A percentile compares a stretch with the other conserved stretches of the same genome.
Evolutionary conservation across 2,888 invertebrate genomes (phyloP).

Genomic region (Drosophila longiperda): DNA sequence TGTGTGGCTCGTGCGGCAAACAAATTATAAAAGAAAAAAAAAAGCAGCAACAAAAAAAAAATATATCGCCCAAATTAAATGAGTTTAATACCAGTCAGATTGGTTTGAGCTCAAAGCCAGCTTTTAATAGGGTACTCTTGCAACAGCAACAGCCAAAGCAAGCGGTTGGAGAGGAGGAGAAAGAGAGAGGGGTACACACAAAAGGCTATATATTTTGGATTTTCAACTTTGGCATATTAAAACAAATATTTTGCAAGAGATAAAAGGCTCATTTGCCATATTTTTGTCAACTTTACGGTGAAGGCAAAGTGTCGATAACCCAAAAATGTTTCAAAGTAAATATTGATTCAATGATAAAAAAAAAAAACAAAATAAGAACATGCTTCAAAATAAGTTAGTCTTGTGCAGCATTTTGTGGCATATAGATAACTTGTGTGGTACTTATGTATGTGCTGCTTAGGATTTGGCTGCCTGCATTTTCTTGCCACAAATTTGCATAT

Average conservation of each 20-base stretch:
- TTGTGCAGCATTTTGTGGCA: constrained; percentile 2
- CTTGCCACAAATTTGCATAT: not conserved
- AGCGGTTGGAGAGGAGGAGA: not conserved
- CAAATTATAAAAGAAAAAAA: constrained; percentile 11
- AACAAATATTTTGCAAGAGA: constrained; percentile 22
- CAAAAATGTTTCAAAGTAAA: constrained; percentile 8
- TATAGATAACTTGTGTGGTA: not conserved
- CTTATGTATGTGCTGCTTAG: not conserved
- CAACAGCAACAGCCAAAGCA: constrained; percentile 16
- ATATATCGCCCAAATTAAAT: constrained; percentile 58
- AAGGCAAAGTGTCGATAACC: constrained; percentile 9
- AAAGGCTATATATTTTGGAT: constrained; percentile 23
- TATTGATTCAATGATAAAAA: constrained; percentile 15
- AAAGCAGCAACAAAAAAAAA: constrained; percentile 12
- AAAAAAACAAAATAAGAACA: not conserved
- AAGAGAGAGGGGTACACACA: not conserved
- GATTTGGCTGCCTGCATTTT: not conserved
- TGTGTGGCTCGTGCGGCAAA: constrained; percentile 56
- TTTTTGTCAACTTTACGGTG: constrained; percentile 7
- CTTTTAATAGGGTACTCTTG: constrained; percentile 39
- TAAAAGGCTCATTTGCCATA: constrained; percentile 28
- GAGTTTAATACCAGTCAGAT: constrained; percentile 66
- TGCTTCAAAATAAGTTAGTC: constrained; percentile 1
- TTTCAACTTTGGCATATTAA: constrained; percentile 49
- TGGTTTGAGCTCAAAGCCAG: constrained; percentile 47